Conservation (phyloP, 2,113 vertebrate genomes). For the Uria aalge region DNA sequence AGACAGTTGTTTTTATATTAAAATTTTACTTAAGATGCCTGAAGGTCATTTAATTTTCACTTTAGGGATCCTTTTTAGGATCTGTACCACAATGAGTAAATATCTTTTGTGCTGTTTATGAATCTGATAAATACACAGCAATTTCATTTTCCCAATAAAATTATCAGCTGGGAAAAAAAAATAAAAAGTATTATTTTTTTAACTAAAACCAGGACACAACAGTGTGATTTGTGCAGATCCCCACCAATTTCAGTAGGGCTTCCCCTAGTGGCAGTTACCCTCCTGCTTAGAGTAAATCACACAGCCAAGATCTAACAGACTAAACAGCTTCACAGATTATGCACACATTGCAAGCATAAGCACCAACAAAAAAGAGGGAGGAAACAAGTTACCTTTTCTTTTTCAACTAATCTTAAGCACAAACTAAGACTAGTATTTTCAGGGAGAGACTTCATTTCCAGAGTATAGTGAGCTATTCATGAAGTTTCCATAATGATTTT, state of each 20-base stretch:
- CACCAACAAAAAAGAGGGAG: not conserved
- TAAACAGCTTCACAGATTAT: not conserved
- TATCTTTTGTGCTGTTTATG: not conserved
- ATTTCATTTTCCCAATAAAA: not conserved
- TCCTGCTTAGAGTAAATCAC: not conserved
- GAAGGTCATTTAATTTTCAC: not conserved
- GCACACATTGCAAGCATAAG: not conserved
- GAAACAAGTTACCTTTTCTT: not conserved
- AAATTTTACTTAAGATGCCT: not conserved
- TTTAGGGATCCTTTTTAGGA: not conserved
- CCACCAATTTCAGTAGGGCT: not conserved
- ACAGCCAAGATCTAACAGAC: not conserved
- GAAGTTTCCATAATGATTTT: not conserved
- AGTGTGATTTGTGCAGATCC: not conserved
- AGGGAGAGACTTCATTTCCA: not conserved
- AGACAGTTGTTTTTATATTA: not conserved
- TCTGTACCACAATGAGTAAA: not conserved
- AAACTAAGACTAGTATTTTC: not conserved
- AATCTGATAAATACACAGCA: not conserved
- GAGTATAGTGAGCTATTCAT: not conserved
- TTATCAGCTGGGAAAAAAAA: not conserved
- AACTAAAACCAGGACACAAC: not conserved
- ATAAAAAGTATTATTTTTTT: not conserved
- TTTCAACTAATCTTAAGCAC: not conserved
- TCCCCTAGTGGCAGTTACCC: not conserved